A percentile compares a stretch with the other conserved stretches of the same genome.
These are phyloP conservation scores for Aulostomus chinensis DNA, from an alignment of 2,797 vertebrate species.

Conservation along the genomic window DNA sequence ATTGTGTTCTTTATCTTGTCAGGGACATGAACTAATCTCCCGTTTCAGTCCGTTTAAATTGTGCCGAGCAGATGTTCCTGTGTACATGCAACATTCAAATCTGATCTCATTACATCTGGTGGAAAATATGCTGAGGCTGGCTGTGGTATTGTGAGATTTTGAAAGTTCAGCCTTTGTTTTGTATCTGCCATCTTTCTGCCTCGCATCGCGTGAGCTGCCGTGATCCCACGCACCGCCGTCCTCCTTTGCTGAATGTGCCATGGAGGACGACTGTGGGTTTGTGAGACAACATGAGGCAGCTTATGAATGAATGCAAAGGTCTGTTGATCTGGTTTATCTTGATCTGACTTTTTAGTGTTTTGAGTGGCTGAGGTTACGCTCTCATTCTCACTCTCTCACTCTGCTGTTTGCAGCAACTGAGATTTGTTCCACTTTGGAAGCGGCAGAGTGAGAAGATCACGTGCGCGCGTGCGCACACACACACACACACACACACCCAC, in stretches of 20 bases:
- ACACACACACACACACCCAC: too few species aligned
- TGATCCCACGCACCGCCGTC: too few species aligned
- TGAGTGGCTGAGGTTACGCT: too few species aligned
- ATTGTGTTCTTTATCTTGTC: too few species aligned
- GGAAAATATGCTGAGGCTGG: constrained; percentile 56
- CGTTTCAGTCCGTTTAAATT: background rate
- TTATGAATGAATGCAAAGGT: constrained; percentile 5
- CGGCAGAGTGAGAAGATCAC: too few species aligned
- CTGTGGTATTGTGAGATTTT: constrained; percentile 46
- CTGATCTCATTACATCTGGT: constrained; percentile 40
- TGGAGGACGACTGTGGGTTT: background rate
- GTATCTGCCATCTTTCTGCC: constrained; percentile 35
- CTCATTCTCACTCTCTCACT: too few species aligned
- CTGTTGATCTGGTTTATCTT: background rate
- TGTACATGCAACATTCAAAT: constrained; percentile 27
- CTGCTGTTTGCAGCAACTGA: too few species aligned
- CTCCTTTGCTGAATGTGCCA: too few species aligned
- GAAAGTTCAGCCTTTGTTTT: constrained; percentile 40
- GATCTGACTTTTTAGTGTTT: too few species aligned
- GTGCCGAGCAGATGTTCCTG: constrained; percentile 8
- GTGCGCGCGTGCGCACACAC: too few species aligned
- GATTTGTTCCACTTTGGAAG: too few species aligned
- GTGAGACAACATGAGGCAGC: constrained; percentile 15
- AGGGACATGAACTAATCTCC: constrained; percentile 11
- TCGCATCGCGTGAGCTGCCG: constrained; percentile 32